Evolutionary conservation across 2,888 invertebrate genomes (phyloP).

Genomic region (Caradrina kadenii): DNA sequence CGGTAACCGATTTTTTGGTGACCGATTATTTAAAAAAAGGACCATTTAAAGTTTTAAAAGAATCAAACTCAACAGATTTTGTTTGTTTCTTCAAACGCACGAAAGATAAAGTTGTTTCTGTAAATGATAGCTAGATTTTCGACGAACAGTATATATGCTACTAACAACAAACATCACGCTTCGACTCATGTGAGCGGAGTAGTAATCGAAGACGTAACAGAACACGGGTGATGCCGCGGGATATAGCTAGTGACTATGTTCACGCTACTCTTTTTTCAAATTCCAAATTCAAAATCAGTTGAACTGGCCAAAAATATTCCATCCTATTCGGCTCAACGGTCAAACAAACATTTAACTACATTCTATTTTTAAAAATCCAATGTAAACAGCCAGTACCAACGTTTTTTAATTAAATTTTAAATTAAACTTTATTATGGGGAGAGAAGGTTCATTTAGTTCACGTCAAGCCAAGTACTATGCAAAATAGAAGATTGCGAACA

Average conservation of each 20-base stretch:
- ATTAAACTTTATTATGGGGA: conserved; percentile 55
- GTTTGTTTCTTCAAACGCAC: too few relatives aligned
- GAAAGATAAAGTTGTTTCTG: too few relatives aligned
- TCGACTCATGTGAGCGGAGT: too few relatives aligned
- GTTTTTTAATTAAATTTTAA: conserved; percentile 63
- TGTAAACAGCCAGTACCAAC: conserved; percentile 15
- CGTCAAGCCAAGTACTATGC: conserved; percentile 47
- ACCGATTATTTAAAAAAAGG: not conserved
- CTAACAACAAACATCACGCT: too few relatives aligned
- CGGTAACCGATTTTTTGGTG: not conserved
- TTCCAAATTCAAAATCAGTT: not conserved
- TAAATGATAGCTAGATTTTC: too few relatives aligned
- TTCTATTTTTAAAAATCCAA: conserved; percentile 37
- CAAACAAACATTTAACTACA: conserved; percentile 11
- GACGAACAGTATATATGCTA: too few relatives aligned
- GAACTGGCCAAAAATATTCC: conserved; percentile 21
- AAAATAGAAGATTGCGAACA: conserved; percentile 29
- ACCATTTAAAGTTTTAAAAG: too few relatives aligned
- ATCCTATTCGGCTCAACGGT: conserved; percentile 5
- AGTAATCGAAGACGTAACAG: too few relatives aligned
- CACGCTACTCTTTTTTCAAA: not conserved
- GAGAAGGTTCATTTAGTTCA: conserved; percentile 44
- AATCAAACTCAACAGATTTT: too few relatives aligned
- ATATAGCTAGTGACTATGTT: too few relatives aligned
- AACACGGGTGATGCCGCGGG: too few relatives aligned